Conservation (phyloP, 2,888 invertebrate species). For the Pardosa pseudoannulata region DNA sequence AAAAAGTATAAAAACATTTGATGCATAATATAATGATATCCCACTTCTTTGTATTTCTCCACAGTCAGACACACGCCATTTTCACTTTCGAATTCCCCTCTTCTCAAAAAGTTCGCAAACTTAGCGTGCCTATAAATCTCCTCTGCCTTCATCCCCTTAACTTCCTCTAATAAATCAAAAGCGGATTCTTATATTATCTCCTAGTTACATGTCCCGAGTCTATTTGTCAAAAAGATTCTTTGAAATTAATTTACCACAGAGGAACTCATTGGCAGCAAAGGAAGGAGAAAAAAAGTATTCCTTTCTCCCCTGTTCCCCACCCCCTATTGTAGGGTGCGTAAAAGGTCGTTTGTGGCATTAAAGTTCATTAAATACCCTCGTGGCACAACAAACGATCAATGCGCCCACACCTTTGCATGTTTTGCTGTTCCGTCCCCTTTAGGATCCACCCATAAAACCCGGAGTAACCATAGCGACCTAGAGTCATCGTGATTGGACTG, state of each 20-base stretch:
- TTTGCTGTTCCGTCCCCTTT: slow-evolving; percentile 63
- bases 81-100: no score
- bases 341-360: slow-evolving; percentile 14
- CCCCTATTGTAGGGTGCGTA: neutral
- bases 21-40: no score
- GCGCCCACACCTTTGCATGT: slow-evolving; percentile 62
- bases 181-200: neutral
- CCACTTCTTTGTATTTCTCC: no score
- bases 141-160: neutral
- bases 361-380: slow-evolving; percentile 64
- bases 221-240: neutral
- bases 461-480: slow-evolving; percentile 55
- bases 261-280: neutral
- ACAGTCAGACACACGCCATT: no score
- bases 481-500: slow-evolving; percentile 58
- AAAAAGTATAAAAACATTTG: no score
- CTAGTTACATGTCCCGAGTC: neutral
- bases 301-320: neutral
- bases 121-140: neutral
- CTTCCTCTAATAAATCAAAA: neutral
- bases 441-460: slow-evolving; percentile 67
- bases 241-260: neutral
- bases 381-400: slow-evolving; percentile 55
- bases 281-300: no score
- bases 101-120: no score